A percentile compares a stretch with the other conserved stretches of the same genome.
Conservation (phyloP, 2,888 invertebrate species). For the Philhelius pedissequus region DNA sequence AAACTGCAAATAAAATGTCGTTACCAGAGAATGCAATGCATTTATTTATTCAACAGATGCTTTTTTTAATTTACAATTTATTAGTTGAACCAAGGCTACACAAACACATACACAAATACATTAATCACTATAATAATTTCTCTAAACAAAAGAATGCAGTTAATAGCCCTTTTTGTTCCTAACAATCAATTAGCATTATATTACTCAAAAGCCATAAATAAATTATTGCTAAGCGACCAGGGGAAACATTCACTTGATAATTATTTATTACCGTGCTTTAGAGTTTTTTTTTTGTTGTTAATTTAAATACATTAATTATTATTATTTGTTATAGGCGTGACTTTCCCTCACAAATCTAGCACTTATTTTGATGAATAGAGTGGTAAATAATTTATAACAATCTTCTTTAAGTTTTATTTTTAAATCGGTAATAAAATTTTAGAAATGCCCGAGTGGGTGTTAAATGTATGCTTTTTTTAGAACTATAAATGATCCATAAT, state of each 20-base stretch:
- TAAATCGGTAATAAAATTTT: slow-evolving; percentile 6
- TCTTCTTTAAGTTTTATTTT: neutral
- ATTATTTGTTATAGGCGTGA: slow-evolving; percentile 36
- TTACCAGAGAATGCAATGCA: neutral
- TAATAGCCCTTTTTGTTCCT: slow-evolving; percentile 15
- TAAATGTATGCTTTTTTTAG: neutral
- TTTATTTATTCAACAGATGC: neutral
- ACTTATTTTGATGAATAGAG: slow-evolving; percentile 5
- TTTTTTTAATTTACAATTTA: neutral
- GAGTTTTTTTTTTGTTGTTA: slow-evolving; percentile 1
- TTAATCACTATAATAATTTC: neutral
- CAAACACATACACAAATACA: too few species aligned
- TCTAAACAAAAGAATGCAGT: neutral
- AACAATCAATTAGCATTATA: slow-evolving; percentile 22
- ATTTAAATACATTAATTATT: slow-evolving; percentile 25
- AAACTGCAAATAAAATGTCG: neutral
- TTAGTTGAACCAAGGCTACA: neutral
- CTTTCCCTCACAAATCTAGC: slow-evolving; percentile 1
- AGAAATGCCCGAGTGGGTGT: slow-evolving; percentile 38
- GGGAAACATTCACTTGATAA: slow-evolving; percentile 7
- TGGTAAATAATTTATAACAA: slow-evolving; percentile 20
- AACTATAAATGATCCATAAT: neutral
- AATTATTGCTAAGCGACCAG: slow-evolving; percentile 8
- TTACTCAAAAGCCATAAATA: slow-evolving; percentile 19
- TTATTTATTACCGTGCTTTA: slow-evolving; percentile 24